Base-by-base conservation (phyloP, 2,797 vertebrate genomes). In the Enteromius fasciolatus region DNA sequence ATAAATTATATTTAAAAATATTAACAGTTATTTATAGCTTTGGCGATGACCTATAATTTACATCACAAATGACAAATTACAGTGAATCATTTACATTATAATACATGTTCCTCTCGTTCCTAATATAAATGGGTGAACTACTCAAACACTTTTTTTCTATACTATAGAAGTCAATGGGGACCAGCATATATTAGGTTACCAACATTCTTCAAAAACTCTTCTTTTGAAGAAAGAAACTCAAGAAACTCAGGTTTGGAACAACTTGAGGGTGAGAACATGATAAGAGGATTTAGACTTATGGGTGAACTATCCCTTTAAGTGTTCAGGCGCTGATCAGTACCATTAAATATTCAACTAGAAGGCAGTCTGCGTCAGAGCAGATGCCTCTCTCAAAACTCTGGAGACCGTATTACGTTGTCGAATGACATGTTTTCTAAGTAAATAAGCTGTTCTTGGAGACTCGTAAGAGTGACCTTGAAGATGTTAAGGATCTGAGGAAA, bases 291-390 rank as follows among this genome's bases (percentile, higher is more conserved):
- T 63, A 17, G 14, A n/a, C 11, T 63, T 31, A 8, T 31, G 20
- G 8, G 73, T 75, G n/a, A 75, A 59, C 14, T 75, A 75, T 36
- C 36, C n/a, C 33, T 75, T 54, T 36, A 75, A 39, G 33, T 59
- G 12, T 59, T 59, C 52, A 75, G 52, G n/a, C 52, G 33, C 50
- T 17, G 33, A 75, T 41, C 33, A 75, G 73, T 59, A 41, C 14
- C n/a, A 75, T 41, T 41, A 75, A 75, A 75, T 75, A 75, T 75
- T 75, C 52, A 75, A 39, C 50, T 75, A 20, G 70, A 36, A 54
- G 5, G 31, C 18, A 36, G 50, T 2, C 52, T 75, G 52, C 31
- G n/a, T 75, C 52, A 39, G n/a, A 75, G n/a, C 33, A 59, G 73
- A 75, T 25, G 52, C 52, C 33, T 41, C 50, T 75, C n/a, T 59